These are phyloP conservation scores for Alloscopus bannaensis DNA, from an alignment of 2,888 invertebrate species.

Conservation along the genomic window DNA sequence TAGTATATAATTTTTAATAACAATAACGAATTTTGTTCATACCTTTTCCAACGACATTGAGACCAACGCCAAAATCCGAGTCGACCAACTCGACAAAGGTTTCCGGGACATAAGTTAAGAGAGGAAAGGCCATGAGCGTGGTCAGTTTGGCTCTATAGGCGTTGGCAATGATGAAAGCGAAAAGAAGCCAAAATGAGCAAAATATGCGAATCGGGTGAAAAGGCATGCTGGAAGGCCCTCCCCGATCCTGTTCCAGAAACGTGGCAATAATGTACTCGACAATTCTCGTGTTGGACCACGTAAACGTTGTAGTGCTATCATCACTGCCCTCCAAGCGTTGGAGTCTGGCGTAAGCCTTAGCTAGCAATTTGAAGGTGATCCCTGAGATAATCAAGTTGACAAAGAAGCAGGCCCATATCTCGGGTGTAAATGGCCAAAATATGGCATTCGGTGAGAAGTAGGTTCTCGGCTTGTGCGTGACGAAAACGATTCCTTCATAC, in stretches of 20 bases:
- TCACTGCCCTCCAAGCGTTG: neutral
- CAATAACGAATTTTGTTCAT: no score
- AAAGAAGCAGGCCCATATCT: constrained; percentile 36
- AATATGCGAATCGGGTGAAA: neutral
- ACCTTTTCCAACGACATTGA: constrained; percentile 64
- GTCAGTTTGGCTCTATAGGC: constrained; percentile 55
- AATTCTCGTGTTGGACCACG: neutral
- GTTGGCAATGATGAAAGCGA: constrained; percentile 27
- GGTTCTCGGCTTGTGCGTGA: constrained; percentile 35
- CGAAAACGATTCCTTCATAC: constrained; percentile 47
- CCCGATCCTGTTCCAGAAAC: constrained; percentile 46
- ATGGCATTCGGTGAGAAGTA: constrained; percentile 31
- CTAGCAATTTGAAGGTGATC: neutral
- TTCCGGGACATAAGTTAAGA: constrained; percentile 41
- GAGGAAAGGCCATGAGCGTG: constrained; percentile 52
- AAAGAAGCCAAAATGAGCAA: constrained; percentile 48
- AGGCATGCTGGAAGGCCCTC: neutral
- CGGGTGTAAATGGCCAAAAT: constrained; percentile 29
- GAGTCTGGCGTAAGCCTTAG: neutral
- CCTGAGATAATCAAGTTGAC: neutral
- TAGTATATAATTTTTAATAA: no score
- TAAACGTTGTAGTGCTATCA: neutral
- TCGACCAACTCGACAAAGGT: constrained; percentile 62
- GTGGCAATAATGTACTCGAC: constrained; percentile 23
- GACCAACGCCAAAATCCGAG: constrained; percentile 53